Conservation (phyloP, 1,140 invertebrate species). For the Cataglyphis hispanica region DNA sequence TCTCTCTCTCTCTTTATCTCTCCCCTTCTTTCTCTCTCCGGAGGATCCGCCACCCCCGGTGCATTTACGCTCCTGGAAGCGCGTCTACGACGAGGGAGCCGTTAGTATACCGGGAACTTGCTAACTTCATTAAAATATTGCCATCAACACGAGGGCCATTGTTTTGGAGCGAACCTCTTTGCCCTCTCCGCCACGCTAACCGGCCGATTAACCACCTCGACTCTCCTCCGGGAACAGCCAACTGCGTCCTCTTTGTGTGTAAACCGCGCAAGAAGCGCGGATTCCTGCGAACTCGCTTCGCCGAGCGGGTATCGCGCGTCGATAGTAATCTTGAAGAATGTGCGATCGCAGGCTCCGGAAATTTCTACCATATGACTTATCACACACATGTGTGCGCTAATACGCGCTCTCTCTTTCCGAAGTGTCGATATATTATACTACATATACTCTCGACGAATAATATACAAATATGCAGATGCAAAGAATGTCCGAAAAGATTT, state of each 20-base stretch:
- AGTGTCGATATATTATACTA: neutral
- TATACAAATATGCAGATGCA: no score
- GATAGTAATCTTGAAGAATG: constrained; percentile 34
- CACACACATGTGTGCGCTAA: neutral
- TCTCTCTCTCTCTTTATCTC: constrained; percentile 22
- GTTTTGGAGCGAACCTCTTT: constrained; percentile 49
- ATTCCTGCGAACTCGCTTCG: constrained; percentile 46
- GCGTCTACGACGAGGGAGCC: constrained; percentile 62
- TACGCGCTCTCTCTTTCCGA: neutral
- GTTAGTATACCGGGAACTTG: constrained; percentile 76
- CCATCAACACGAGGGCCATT: constrained; percentile 74
- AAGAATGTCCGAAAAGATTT: neutral
- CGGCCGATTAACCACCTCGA: constrained; percentile 60
- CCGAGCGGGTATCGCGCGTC: constrained; percentile 2
- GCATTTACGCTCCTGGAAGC: constrained; percentile 75
- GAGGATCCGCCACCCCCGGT: constrained; percentile 28
- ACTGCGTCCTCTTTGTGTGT: constrained; percentile 57
- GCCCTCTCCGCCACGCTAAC: constrained; percentile 11
- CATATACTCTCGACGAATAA: neutral
- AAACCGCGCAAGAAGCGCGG: constrained; percentile 45
- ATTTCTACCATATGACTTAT: neutral
- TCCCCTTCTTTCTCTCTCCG: constrained; percentile 35
- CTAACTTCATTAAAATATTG: constrained; percentile 82
- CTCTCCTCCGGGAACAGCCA: constrained; percentile 58
- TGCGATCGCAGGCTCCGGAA: neutral